Base-by-base conservation (phyloP, 2,888 invertebrate genomes). In the Chymomyza procnemis region DNA sequence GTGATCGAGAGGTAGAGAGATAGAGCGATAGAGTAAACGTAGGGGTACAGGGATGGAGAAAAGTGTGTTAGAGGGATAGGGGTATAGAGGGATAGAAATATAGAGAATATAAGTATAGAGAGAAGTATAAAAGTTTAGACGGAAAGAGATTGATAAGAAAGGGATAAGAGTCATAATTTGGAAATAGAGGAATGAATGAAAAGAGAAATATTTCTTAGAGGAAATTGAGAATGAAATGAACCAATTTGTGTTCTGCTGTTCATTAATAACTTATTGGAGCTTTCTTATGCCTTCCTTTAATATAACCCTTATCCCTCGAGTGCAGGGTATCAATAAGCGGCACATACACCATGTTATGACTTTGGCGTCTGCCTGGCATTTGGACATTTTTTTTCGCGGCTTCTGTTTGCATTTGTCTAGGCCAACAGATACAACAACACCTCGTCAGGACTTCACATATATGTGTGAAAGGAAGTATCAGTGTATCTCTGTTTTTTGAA, bases 361-460 rank as follows among this genome's bases (percentile, higher is more conserved):
- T 4, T 18, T 50, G 48, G 6, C 26, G n/a, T 16, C 14, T 50
- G 48, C 14, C 1, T 50, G 67, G 65, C 61, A 60, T 18, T 72
- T 77, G 79, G 66, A 81, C 67, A 80, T 85, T 73, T 80, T 73
- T 80, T 76, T 22, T 59, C 78, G 78, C 80, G 70, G 62, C 69
- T 69, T 48, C 75, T 78, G 69, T 77, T 77, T 72, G 67, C 74
- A 76, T 50, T 50, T n/a, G 19, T 16, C 50, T 16, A 19, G 50
- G 50, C 18, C 76, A 85, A 82, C 74, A 71, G 67, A 63, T 62
- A 62, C 54, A 50, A 50, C 46, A 22, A 12, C 73, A 75, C 68
- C 67, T 75, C 65, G 71, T 16, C 26, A 26, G 26, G 26, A 26
- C 41, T 50, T 67, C 4, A 64, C 50, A 46, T 64, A 64, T 52